Conservation (phyloP, 53 echinoderm and acorn worm genomes). For the Patiria pectinifera region DNA sequence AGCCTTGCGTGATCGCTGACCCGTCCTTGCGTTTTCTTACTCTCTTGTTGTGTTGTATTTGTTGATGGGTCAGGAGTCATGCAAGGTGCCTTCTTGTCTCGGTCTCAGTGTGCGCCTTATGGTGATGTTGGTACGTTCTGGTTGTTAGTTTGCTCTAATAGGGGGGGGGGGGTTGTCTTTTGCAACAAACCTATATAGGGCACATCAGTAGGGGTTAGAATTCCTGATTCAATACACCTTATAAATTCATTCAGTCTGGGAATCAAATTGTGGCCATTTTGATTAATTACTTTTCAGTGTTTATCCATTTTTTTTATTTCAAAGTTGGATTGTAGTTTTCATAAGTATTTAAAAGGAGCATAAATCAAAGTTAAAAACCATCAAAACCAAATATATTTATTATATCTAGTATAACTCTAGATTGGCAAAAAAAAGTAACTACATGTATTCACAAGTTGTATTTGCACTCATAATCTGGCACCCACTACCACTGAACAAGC, state of each 20-base stretch:
- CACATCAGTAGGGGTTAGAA: no score
- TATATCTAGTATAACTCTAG: neutral
- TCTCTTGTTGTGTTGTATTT: conserved; percentile 31
- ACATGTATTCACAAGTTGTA: neutral
- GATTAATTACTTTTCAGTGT: neutral
- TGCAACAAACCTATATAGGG: neutral
- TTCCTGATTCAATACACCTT: neutral
- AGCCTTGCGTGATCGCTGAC: conserved; percentile 44
- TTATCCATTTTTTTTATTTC: no score
- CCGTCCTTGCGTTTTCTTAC: neutral
- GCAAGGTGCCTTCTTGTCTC: conserved; percentile 67
- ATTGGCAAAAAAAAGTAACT: neutral
- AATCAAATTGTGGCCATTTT: neutral
- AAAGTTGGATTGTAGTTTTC: no score
- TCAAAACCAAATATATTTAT: neutral
- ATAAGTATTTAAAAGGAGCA: no score
- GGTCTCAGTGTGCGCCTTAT: conserved; percentile 49
- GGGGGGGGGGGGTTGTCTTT: neutral
- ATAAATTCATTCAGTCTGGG: neutral
- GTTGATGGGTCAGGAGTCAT: conserved; percentile 49
- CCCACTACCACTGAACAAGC: neutral
- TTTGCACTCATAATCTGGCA: neutral
- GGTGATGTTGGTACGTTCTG: conserved; percentile 67
- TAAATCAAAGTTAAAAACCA: neutral
- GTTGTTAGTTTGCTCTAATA: conserved; percentile 6